Base-by-base conservation (phyloP, 2,797 vertebrate genomes). In the Pangasius larnaudii region DNA sequence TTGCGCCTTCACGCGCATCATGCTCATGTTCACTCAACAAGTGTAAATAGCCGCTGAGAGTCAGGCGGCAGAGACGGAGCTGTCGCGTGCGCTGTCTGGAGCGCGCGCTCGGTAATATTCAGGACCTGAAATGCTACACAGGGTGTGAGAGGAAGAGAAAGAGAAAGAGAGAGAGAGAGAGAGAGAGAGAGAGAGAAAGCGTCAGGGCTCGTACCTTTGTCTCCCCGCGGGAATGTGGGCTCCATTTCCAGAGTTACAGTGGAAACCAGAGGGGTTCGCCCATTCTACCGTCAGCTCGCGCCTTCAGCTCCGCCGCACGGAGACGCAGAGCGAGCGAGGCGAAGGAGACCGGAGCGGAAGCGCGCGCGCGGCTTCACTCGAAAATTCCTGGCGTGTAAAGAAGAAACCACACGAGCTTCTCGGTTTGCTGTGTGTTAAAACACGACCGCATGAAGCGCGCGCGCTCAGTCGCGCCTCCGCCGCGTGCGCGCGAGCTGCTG, bases 221-320 rank as follows among this genome's bases (percentile, higher is more conserved):
- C 89, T 91, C 92, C 91, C 63, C 13, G 84, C 91, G 90, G 90
- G 88, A 90, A 84, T 89, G 92, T 86, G 86, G 91, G 91, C 91
- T 94, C 92, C 93, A 95, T 95, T 86, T 95, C 91, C 93, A 92
- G 91, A 92, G 90, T 93, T 93, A 92, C 83, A 88, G 79, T 81
- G 71, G 84, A 87, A 91, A 91, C 91, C 92, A 46, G 88, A 88
- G 88, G 91, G 86, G 89, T 88, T 90, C 91, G 90, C 87, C 93
- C 94, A 93, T 94, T 91, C 91, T 92, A 88, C 86, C 92, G 85
- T 39, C 85, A 88, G 63, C 87, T 85, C 84, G 74, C 84, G 42
- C 87, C 84, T 61, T 88, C 88, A 77, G 91, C 65, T 83, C 77
- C 87, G 80, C 89, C 90, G 88, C 90, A 91, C 86, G 90, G 89